A percentile compares a stretch with the other conserved stretches of the same genome.
Conservation (phyloP, 35 echinoderm and acorn worm genomes). For the Heliocidaris erythrogramma region DNA sequence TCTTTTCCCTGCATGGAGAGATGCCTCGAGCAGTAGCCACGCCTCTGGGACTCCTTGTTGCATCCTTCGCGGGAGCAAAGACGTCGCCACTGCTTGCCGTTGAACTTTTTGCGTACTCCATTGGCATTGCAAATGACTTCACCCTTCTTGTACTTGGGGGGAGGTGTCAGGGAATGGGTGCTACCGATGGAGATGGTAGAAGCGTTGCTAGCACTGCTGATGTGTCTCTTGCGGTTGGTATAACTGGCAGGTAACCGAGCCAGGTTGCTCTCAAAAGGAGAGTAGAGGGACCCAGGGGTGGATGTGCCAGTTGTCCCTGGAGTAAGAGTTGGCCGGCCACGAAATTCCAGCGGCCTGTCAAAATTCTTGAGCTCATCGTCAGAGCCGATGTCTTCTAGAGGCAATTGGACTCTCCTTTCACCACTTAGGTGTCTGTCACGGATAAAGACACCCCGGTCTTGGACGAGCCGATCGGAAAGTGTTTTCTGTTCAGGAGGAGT, state of each 20-base stretch:
- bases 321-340: constrained; percentile 26
- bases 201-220: constrained; percentile 83
- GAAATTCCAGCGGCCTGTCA: constrained; percentile 78
- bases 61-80: constrained; percentile 94
- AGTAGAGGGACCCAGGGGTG: constrained; percentile 49
- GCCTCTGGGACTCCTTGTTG: constrained; percentile 97
- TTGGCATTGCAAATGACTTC: constrained; percentile 94
- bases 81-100: constrained; percentile 96
- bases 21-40: constrained; percentile 96
- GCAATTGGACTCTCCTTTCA: constrained; percentile 34
- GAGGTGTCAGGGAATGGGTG: constrained; percentile 67
- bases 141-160: constrained; percentile 87
- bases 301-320: constrained; percentile 48
- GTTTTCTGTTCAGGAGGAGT: not conserved
- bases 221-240: constrained; percentile 72
- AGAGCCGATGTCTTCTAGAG: constrained; percentile 61
- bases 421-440: not conserved
- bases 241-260: constrained; percentile 15
- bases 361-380: constrained; percentile 88
- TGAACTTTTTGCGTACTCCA: constrained; percentile 94
- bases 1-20: constrained; percentile 87
- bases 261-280: constrained; percentile 41
- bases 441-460: not conserved
- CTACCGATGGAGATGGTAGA: constrained; percentile 68
- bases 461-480: constrained; percentile 5